Conservation (phyloP, 1,140 invertebrate genomes). For the Andricus grossulariae region DNA sequence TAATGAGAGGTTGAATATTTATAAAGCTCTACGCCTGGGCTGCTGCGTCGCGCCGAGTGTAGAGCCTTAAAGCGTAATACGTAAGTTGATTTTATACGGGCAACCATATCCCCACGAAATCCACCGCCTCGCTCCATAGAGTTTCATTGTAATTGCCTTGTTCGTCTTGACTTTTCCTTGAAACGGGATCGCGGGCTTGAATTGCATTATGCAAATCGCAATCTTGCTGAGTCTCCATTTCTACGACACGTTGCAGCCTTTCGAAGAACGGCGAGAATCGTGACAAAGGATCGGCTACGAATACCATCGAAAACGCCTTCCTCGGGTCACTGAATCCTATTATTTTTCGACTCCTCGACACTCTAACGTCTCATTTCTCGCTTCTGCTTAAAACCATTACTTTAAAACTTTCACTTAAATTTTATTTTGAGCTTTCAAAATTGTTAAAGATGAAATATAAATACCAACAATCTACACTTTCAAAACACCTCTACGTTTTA, state of each 20-base stretch:
- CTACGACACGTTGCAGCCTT: constrained; percentile 46
- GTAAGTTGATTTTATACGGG: constrained; percentile 51
- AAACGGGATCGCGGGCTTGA: constrained; percentile 69
- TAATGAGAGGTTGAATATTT: constrained; percentile 74
- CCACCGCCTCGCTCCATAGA: constrained; percentile 69
- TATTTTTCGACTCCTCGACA: constrained; percentile 17
- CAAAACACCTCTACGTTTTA: too few relatives aligned
- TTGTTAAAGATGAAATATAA: too few relatives aligned
- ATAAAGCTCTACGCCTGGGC: constrained; percentile 64
- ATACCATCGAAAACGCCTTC: constrained; percentile 39
- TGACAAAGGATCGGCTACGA: constrained; percentile 8
- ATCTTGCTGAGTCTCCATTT: constrained; percentile 72
- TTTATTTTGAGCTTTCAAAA: too few relatives aligned
- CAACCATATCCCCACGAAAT: constrained; percentile 67
- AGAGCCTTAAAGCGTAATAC: constrained; percentile 43
- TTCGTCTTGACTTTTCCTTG: constrained; percentile 73
- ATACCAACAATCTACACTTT: too few relatives aligned
- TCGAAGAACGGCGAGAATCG: constrained; percentile 11
- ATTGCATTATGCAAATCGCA: constrained; percentile 75
- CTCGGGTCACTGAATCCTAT: not conserved
- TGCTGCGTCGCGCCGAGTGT: constrained; percentile 56
- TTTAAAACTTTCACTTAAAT: not conserved
- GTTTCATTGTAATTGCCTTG: constrained; percentile 76
- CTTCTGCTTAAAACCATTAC: not conserved
- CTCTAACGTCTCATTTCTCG: constrained; percentile 22